Conservation (phyloP, 37 sponge, comb jelly and placozoan genomes). For the Axinella damicornis region DNA sequence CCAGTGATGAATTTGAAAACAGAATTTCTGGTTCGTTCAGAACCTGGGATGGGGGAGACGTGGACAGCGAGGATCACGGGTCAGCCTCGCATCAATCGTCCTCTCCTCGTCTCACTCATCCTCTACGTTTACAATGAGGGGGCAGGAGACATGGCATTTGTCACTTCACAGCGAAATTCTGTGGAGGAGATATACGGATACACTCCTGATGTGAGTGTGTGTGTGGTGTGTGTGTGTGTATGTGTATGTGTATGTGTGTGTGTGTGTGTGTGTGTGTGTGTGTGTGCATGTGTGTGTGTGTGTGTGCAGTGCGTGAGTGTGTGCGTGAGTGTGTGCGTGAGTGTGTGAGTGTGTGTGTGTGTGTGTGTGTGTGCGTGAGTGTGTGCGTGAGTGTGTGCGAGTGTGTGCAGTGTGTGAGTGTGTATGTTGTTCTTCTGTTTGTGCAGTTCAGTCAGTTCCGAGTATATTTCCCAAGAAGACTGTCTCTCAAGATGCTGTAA, state of each 20-base stretch:
- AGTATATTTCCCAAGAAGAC: conserved; percentile 46
- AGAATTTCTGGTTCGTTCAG: conserved; percentile 24
- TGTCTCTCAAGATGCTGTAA: conserved; percentile 42
- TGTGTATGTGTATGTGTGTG: conserved; percentile 32
- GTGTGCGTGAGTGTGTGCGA: conserved; percentile 21
- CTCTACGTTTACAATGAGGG: conserved; percentile 72
- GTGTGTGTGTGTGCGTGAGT: too few relatives aligned
- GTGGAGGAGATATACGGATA: conserved; percentile 62
- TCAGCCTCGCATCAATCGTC: neutral
- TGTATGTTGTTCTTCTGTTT: too few relatives aligned
- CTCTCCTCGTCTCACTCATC: conserved; percentile 47
- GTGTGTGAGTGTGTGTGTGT: conserved; percentile 26
- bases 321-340: conserved; percentile 11
- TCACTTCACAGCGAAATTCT: conserved; percentile 13
- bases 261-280: conserved; percentile 22
- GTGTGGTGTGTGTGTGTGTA: conserved; percentile 5
- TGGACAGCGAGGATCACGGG: conserved; percentile 62
- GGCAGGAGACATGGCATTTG: conserved; percentile 54
- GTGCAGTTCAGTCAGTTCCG: conserved; percentile 58
- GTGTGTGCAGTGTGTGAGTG: too few relatives aligned
- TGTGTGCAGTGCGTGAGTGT: conserved; percentile 25
- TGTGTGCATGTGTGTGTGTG: conserved; percentile 30
- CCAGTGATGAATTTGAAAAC: conserved; percentile 35
- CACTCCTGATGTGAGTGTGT: conserved; percentile 47
- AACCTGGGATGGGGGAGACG: conserved; percentile 43